These are phyloP conservation scores for Apoderus coryli DNA, from an alignment of 2,888 invertebrate species.

Conservation along the genomic window DNA sequence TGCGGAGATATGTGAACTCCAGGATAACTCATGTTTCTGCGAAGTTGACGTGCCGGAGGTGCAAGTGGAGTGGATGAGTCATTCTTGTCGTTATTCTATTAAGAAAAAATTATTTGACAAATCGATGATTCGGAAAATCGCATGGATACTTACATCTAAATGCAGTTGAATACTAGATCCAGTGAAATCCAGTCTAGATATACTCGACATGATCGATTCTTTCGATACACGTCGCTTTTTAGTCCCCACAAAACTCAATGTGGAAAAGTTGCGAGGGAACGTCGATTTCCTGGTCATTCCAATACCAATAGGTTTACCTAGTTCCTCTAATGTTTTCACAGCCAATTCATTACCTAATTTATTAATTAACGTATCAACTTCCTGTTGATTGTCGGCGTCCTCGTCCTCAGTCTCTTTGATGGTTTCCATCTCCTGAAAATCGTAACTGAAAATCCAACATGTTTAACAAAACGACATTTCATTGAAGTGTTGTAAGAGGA, in stretches of 20 bases:
- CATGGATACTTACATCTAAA: conserved; percentile 37
- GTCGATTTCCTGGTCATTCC: conserved; percentile 27
- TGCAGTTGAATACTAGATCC: conserved; percentile 58
- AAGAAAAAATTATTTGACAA: too few species aligned
- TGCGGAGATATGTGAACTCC: conserved; percentile 27
- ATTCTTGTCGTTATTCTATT: too few species aligned
- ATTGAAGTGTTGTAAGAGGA: too few species aligned
- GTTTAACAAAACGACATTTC: too few species aligned
- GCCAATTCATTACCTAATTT: conserved; percentile 21
- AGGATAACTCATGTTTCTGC: conserved; percentile 32
- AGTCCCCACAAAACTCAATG: conserved; percentile 27
- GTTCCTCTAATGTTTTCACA: conserved; percentile 28
- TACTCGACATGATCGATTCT: conserved; percentile 54
- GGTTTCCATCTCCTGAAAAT: conserved; percentile 55
- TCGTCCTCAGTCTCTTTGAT: conserved; percentile 52
- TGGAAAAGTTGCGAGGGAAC: conserved; percentile 31
- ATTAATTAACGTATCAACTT: conserved; percentile 27
- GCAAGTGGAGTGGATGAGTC: too few species aligned
- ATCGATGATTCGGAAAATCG: conserved; percentile 1
- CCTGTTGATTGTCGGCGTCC: conserved; percentile 36
- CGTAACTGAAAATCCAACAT: too few species aligned
- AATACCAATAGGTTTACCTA: conserved; percentile 24
- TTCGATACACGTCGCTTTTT: conserved; percentile 24
- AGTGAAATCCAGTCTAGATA: conserved; percentile 60
- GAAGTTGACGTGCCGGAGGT: too few species aligned